Conservation (phyloP, 2,113 vertebrate species). For the Sapajus apella region DNA sequence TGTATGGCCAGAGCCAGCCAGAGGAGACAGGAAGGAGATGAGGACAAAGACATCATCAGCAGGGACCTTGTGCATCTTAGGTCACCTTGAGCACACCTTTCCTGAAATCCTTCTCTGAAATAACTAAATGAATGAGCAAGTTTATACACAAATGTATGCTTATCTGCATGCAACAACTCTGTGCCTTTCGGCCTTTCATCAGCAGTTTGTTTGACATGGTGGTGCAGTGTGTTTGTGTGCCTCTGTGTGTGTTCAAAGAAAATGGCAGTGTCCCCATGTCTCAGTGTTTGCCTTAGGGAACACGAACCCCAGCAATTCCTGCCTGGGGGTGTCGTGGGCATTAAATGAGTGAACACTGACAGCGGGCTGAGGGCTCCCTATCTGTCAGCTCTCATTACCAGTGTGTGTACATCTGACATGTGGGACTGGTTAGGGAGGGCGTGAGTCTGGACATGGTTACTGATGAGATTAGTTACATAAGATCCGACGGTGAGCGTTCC, state of each 20-base stretch:
- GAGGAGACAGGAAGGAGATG: neutral
- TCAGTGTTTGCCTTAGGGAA: neutral
- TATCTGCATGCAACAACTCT: fast-evolving
- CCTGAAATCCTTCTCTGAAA: neutral
- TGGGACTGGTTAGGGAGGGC: neutral
- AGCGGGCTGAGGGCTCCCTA: fast-evolving
- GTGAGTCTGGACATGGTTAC: neutral
- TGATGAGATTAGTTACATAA: neutral
- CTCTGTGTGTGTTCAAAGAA: neutral
- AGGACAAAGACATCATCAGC: fast-evolving
- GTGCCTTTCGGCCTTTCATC: neutral
- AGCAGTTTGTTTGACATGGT: fast-evolving
- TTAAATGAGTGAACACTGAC: fast-evolving
- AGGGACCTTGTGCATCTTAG: no score
- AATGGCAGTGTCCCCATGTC: fast-evolving
- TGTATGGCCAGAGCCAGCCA: fast-evolving
- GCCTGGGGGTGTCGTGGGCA: fast-evolving
- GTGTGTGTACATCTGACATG: neutral
- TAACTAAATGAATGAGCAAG: neutral
- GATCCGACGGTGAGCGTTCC: fast-evolving
- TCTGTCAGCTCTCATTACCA: fast-evolving
- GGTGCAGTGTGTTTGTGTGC: fast-evolving
- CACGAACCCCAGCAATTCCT: neutral
- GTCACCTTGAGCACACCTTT: neutral
- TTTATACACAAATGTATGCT: fast-evolving